A percentile compares a stretch with the other conserved stretches of the same genome.
phyloP scores from a whole-genome alignment of 2,113 vertebrate species.

The Sorex fumeus region DNA sequence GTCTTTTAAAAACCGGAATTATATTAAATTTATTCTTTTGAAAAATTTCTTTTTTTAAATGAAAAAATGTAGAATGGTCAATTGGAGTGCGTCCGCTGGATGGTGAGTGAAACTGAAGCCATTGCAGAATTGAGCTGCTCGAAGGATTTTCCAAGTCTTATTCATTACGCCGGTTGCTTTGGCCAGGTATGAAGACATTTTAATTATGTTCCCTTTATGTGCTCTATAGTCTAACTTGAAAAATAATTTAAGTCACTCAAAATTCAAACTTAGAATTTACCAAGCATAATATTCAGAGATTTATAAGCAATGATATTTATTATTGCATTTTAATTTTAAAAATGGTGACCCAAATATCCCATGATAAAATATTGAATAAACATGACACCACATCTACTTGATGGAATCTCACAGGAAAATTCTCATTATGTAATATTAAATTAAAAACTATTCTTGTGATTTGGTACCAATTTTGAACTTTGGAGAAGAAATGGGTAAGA shows the following conservation, averaged over 20 bases:
- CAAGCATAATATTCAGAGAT: neutral
- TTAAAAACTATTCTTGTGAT: constrained; percentile 41
- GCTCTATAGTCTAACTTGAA: neutral
- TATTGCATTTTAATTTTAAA: constrained; percentile 5
- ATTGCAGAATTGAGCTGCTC: constrained; percentile 98
- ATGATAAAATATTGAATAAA: neutral
- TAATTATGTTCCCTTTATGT: constrained; percentile 10
- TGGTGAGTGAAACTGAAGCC: constrained; percentile 99
- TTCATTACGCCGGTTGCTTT: constrained; percentile 96
- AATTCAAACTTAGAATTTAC: neutral
- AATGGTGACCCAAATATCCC: constrained; percentile 4
- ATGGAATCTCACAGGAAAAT: constrained; percentile 15
- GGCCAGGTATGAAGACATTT: constrained; percentile 93
- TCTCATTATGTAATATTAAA: neutral
- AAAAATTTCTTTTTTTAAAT: neutral
- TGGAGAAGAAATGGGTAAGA: constrained; percentile 15
- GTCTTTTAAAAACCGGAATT: constrained; percentile 50
- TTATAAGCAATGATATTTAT: constrained; percentile 26
- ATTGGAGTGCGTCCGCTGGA: constrained; percentile 98
- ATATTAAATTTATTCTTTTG: neutral
- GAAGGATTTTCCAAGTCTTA: constrained; percentile 97
- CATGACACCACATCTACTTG: neutral
- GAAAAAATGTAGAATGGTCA: constrained; percentile 93
- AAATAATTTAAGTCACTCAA: neutral
- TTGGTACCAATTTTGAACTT: constrained; percentile 52